Conservation (phyloP, 2,113 vertebrate species). For the Bufo bufo region DNA sequence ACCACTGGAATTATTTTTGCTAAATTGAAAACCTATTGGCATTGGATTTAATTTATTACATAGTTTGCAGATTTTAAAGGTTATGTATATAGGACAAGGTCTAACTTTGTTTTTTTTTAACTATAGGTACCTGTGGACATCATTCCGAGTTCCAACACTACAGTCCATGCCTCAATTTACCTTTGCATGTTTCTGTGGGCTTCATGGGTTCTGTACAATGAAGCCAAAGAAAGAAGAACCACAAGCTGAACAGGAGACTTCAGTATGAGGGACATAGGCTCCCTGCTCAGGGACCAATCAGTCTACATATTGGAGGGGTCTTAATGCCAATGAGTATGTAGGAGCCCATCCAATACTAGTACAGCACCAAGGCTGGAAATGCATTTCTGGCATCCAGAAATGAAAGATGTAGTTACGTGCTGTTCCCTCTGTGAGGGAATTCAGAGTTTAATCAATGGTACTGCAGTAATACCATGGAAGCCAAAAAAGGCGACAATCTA, state of each 20-base stretch:
- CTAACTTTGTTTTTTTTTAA: constrained; percentile 37
- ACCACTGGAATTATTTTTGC: neutral
- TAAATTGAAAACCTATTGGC: neutral
- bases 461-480: neutral
- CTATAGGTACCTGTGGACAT: constrained; percentile 63
- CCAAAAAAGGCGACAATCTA: neutral
- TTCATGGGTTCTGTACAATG: constrained; percentile 87
- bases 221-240: constrained; percentile 77
- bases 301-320: neutral
- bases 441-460: neutral
- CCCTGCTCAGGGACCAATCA: neutral
- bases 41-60: neutral
- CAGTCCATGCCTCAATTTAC: constrained; percentile 92
- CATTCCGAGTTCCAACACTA: constrained; percentile 40
- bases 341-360: neutral
- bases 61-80: neutral
- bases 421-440: neutral
- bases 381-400: constrained; percentile 15
- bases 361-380: neutral
- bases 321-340: constrained; percentile 7
- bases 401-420: neutral
- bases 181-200: constrained; percentile 93
- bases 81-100: neutral
- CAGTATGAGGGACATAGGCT: constrained; percentile 69
- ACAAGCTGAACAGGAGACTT: constrained; percentile 73